Conservation (phyloP, 2,888 invertebrate genomes). For the Drosophila yooni region DNA sequence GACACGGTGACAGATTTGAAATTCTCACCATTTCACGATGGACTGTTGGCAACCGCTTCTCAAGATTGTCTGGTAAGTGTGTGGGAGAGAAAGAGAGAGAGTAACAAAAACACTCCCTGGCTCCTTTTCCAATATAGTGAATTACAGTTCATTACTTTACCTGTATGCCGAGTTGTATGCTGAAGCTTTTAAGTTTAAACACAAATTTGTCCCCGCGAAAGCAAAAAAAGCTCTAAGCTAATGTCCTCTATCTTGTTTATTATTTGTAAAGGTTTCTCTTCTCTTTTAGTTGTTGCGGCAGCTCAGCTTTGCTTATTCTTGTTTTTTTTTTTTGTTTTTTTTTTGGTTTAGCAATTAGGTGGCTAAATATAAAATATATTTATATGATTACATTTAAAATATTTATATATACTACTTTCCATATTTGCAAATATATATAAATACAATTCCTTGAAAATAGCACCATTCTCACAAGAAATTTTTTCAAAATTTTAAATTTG, state of each 20-base stretch:
- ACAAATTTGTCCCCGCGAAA: not conserved
- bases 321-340: not conserved
- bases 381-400: not conserved
- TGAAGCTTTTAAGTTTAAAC: not conserved
- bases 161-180: not conserved
- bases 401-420: not conserved
- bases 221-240: not conserved
- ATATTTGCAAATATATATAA: not conserved
- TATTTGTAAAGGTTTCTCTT: not conserved
- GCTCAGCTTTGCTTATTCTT: not conserved
- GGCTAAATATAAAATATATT: not conserved
- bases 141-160: not conserved
- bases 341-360: not conserved
- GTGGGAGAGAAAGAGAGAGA: not conserved
- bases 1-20: slow-evolving; percentile 98
- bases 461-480: not conserved
- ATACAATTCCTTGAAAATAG: not conserved
- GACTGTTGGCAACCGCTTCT: slow-evolving; percentile 94
- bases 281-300: not conserved
- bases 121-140: not conserved
- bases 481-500: not conserved
- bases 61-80: slow-evolving; percentile 91
- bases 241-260: not conserved
- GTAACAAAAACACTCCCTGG: not conserved
- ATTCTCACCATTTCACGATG: slow-evolving; percentile 98